These are phyloP conservation scores for Zaprionus africanus DNA, from an alignment of 1,140 invertebrate species.

Conservation along the genomic window DNA sequence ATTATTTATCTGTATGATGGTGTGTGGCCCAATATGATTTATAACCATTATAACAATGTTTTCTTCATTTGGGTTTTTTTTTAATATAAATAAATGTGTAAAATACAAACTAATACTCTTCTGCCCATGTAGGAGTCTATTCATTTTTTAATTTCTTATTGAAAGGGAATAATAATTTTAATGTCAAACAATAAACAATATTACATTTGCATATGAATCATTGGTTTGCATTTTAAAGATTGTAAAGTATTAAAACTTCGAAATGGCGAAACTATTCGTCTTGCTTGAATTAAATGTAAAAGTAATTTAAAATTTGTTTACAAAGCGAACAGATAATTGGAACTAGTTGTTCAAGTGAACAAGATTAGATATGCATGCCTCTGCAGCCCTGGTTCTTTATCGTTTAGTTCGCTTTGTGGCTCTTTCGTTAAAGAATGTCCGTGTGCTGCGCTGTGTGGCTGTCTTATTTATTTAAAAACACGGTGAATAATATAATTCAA, in stretches of 20 bases:
- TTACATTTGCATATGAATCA: too few relatives aligned
- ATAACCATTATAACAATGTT: neutral
- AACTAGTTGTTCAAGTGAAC: neutral
- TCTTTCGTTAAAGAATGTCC: conserved; percentile 41
- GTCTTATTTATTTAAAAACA: conserved; percentile 47
- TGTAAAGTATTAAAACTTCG: neutral
- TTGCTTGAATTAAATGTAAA: too few relatives aligned
- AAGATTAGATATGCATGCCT: neutral
- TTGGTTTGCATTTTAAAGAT: neutral
- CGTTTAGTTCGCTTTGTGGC: conserved; percentile 25
- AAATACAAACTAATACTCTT: too few relatives aligned
- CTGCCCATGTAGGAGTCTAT: too few relatives aligned
- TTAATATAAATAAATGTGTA: too few relatives aligned
- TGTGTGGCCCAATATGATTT: neutral
- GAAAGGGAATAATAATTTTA: too few relatives aligned
- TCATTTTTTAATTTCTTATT: too few relatives aligned
- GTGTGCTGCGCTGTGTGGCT: conserved; percentile 24
- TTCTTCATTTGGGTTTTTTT: too few relatives aligned
- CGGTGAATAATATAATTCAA: conserved; percentile 38
- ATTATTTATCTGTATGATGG: neutral
- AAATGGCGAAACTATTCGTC: neutral
- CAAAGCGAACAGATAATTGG: neutral
- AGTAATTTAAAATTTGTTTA: too few relatives aligned
- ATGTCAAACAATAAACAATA: too few relatives aligned
- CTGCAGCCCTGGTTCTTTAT: conserved; percentile 29